Evolutionary conservation across 2,888 invertebrate species (phyloP), one percentile per base, ranked within the genome.

Genomic region (Odontomyia ornata): DNA sequence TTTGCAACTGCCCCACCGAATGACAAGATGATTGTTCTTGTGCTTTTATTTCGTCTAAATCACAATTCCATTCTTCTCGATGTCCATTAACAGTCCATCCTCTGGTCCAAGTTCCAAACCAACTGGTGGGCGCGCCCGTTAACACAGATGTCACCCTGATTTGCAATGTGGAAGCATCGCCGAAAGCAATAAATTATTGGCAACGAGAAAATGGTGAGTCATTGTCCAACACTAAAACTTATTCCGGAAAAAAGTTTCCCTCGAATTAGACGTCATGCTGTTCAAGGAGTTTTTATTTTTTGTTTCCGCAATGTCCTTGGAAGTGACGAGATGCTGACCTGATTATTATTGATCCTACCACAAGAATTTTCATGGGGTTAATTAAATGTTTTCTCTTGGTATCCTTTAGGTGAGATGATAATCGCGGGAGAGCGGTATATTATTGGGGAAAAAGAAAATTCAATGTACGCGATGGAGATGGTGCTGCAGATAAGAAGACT

Each of bases 111-210:
- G 96, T 96, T 82, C 95, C 95, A 82, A 96, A 95, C 89, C 96
- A 96, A 89, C 90, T 96, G 85, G 95, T 96, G 80, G 96, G 96
- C 46, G 95, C 95, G 79, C 95, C 95, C 76, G 91, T 93, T 81
- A 92, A 93, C 82, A 94, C 94, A 80, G 93, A 95, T 87, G 95
- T 96, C 84, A 93, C 93, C 79, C 90, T 96, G 82, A 93, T 95
- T 86, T 92, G 92, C 84, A 93, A 94, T 86, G 95, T 96, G 78
- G 96, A 96, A 86, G 96, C 96, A 77, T 96, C 95, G 77, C 96
- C 96, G 47, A 95, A 95, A 88, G 95, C 96, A 84, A 96, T 96
- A 89, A 96, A 96, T 90, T 96, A 95, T 88, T 96, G 96, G 96
- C 95, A 94, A 79, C 91, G 95, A 84, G 95, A 95, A 86, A 93